Percentiles rank a stretch among this genome's conserved stretches.
phyloP scores from a whole-genome alignment of 1,140 invertebrate species.

The Phenacoccus solenopsis region DNA sequence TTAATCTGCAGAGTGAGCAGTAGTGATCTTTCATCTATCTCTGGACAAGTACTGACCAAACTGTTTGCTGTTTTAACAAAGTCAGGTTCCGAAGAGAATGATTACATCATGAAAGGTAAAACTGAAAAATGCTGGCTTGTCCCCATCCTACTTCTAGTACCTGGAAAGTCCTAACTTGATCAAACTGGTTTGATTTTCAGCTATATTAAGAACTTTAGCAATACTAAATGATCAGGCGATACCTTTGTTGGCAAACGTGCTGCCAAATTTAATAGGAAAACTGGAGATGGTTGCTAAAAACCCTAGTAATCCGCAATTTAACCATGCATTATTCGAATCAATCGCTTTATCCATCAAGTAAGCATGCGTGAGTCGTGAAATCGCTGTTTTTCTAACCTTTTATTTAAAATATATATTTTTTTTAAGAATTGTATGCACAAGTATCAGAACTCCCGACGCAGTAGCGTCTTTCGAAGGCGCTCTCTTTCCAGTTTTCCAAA shows the following conservation, averaged over 20 bases:
- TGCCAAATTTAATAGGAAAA: constrained; percentile 75
- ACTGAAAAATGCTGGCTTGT: not conserved
- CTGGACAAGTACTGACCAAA: constrained; percentile 52
- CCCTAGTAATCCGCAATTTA: constrained; percentile 92
- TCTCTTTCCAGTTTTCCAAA: constrained; percentile 85
- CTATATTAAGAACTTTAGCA: constrained; percentile 78
- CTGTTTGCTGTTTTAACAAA: constrained; percentile 60
- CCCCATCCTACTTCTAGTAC: constrained; percentile 13
- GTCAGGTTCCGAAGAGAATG: constrained; percentile 75
- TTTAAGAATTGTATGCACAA: constrained; percentile 66
- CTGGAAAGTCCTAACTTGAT: too few relatives aligned
- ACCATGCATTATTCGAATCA: constrained; percentile 94
- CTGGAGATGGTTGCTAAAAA: constrained; percentile 78
- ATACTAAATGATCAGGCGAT: constrained; percentile 68
- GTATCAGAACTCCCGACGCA: constrained; percentile 47
- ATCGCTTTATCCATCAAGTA: constrained; percentile 72
- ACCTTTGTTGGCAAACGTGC: constrained; percentile 59
- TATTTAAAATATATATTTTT: constrained; percentile 24
- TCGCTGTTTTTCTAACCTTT: not conserved
- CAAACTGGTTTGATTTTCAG: constrained; percentile 35
- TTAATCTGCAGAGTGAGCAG: constrained; percentile 43
- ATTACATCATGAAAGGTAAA: constrained; percentile 89
- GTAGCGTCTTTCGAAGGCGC: constrained; percentile 82
- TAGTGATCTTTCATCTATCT: constrained; percentile 43
- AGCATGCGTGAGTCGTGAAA: constrained; percentile 33